These are phyloP conservation scores for Nanorana parkeri DNA, from an alignment of 2,113 vertebrate genomes.

Conservation along the genomic window DNA sequence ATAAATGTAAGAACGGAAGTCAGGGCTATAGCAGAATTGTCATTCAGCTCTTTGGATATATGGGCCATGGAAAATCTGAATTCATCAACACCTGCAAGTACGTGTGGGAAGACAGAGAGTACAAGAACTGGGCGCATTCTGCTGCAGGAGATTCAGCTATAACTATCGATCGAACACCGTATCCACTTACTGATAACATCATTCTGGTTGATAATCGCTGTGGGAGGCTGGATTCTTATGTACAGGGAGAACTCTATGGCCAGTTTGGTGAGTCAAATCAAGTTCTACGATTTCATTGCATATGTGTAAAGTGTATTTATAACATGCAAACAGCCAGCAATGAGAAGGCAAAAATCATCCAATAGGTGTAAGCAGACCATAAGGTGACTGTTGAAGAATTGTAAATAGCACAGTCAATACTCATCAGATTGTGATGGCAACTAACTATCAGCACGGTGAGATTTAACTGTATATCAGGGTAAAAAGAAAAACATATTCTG, in stretches of 20 bases:
- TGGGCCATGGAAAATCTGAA: slow-evolving; percentile 6
- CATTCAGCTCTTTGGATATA: slow-evolving; percentile 1
- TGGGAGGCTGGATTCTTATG: neutral
- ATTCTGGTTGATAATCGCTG: slow-evolving; percentile 10
- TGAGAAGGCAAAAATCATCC: neutral
- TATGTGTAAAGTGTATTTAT: neutral
- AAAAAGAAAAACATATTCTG: no score
- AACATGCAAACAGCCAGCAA: neutral
- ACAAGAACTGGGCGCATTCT: neutral
- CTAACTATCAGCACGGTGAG: no score
- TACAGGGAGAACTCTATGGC: neutral
- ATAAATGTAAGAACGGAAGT: neutral
- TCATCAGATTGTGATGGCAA: no score
- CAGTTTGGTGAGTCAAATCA: slow-evolving; percentile 3
- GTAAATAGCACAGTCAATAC: no score
- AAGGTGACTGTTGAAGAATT: no score
- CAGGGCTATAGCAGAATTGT: slow-evolving; percentile 4
- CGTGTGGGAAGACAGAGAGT: neutral
- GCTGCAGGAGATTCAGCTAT: no score
- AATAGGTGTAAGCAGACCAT: no score
- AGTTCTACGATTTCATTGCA: neutral
- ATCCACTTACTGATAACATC: neutral
- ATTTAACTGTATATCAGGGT: no score
- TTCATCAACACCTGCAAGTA: slow-evolving; percentile 14
- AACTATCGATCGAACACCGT: neutral